Conservation (phyloP, 2,797 vertebrate genomes). For the Adelosebastes latens region DNA sequence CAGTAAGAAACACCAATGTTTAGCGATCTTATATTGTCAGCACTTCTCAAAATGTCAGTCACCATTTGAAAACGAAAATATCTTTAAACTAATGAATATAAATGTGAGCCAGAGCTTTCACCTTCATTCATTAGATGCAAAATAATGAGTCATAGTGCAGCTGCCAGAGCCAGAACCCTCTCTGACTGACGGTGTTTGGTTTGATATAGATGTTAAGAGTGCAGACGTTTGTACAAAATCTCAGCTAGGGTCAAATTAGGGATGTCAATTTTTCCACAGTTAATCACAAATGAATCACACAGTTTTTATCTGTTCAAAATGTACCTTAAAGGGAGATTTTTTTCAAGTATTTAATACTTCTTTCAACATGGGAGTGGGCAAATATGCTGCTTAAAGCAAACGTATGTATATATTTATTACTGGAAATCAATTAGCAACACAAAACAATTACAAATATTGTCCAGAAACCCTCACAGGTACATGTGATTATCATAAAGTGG, state of each 20-base stretch:
- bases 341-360: too few relatives aligned
- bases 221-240: neutral
- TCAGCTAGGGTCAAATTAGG: neutral
- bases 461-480: too few relatives aligned
- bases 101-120: neutral
- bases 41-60: neutral
- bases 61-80: neutral
- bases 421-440: too few relatives aligned
- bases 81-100: slow-evolving; percentile 8
- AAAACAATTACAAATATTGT: too few relatives aligned
- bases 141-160: neutral
- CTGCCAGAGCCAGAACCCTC: neutral
- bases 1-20: neutral
- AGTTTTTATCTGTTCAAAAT: too few relatives aligned
- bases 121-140: slow-evolving; percentile 3
- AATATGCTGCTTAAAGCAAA: too few relatives aligned
- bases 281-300: too few relatives aligned
- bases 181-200: neutral
- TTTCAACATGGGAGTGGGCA: too few relatives aligned
- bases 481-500: too few relatives aligned
- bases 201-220: neutral
- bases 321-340: too few relatives aligned
- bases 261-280: too few relatives aligned
- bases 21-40: neutral
- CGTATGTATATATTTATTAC: too few relatives aligned